These are phyloP conservation scores for Zapus hudsonius DNA, from an alignment of 2,113 vertebrate species.

Conservation along the genomic window DNA sequence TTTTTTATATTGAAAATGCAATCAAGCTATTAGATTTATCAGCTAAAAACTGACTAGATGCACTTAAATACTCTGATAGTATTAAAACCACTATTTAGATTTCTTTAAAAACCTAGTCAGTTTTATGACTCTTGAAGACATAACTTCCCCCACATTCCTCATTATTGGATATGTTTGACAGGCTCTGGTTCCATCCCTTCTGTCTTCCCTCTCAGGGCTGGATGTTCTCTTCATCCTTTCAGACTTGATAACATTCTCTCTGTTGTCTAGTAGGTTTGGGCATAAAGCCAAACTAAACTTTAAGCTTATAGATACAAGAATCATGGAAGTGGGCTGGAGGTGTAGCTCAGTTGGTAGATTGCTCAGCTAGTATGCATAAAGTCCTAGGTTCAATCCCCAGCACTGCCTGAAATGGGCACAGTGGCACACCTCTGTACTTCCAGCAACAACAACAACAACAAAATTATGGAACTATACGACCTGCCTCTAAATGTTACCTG, in stretches of 20 bases:
- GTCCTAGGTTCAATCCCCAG: no score
- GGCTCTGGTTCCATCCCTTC: background rate
- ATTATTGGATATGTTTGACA: background rate
- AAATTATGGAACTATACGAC: background rate
- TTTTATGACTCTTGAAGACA: background rate
- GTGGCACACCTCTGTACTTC: no score
- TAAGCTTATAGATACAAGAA: background rate
- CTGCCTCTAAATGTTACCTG: slow-evolving; percentile 21
- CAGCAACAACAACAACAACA: no score
- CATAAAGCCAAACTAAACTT: slow-evolving; percentile 28
- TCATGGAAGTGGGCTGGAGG: background rate
- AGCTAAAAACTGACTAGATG: slow-evolving; percentile 53
- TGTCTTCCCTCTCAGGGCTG: background rate
- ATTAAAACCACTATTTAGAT: slow-evolving; percentile 36
- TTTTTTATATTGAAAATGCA: slow-evolving; percentile 18
- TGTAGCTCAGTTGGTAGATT: no score
- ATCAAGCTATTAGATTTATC: slow-evolving; percentile 50
- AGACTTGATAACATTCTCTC: slow-evolving; percentile 1
- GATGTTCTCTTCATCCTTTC: background rate
- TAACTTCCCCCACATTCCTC: background rate
- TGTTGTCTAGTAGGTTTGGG: background rate
- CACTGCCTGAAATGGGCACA: no score
- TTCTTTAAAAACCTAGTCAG: background rate
- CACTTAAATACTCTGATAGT: slow-evolving; percentile 17
- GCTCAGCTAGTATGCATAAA: no score